phyloP scores from a whole-genome alignment of 2,888 invertebrate genomes.

The Thyatira batis region DNA sequence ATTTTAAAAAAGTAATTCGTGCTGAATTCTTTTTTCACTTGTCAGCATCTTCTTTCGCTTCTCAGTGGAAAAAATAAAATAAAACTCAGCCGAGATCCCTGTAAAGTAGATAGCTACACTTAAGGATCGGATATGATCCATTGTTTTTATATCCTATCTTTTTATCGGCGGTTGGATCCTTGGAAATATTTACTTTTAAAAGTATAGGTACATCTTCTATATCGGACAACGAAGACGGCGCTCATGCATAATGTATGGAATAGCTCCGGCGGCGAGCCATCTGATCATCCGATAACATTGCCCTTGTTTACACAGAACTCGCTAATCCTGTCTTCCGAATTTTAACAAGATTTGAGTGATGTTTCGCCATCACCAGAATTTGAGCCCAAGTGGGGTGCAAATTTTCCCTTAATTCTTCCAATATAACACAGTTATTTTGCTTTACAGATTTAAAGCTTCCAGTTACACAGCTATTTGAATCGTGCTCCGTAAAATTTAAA shows the following conservation, averaged over 20 bases:
- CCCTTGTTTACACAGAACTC: slow-evolving; percentile 68
- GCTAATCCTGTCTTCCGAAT: slow-evolving; percentile 69
- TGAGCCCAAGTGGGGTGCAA: too few species aligned
- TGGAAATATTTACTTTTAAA: slow-evolving; percentile 22
- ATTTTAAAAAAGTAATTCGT: background rate
- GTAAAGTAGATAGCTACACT: slow-evolving; percentile 14
- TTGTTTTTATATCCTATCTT: slow-evolving; percentile 24
- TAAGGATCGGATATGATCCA: slow-evolving; percentile 24
- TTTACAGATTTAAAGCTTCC: too few species aligned
- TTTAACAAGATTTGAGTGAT: slow-evolving; percentile 72
- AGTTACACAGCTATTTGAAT: background rate
- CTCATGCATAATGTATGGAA: slow-evolving; percentile 72
- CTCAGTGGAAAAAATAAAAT: slow-evolving; percentile 13
- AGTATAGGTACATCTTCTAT: slow-evolving; percentile 38
- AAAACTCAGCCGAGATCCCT: slow-evolving; percentile 12
- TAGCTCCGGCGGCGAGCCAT: slow-evolving; percentile 50
- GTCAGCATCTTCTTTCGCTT: slow-evolving; percentile 1
- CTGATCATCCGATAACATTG: slow-evolving; percentile 67
- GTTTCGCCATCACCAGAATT: slow-evolving; percentile 41
- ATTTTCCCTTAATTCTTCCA: slow-evolving; percentile 29
- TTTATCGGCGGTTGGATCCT: slow-evolving; percentile 17
- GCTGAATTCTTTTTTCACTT: background rate
- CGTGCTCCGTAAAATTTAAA: background rate
- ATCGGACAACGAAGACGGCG: slow-evolving; percentile 48
- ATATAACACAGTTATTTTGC: slow-evolving; percentile 47